Evolutionary conservation across 2,113 vertebrate species (phyloP), one percentile per base, ranked within the genome.

Genomic region (Rousettus leschenaultii): DNA sequence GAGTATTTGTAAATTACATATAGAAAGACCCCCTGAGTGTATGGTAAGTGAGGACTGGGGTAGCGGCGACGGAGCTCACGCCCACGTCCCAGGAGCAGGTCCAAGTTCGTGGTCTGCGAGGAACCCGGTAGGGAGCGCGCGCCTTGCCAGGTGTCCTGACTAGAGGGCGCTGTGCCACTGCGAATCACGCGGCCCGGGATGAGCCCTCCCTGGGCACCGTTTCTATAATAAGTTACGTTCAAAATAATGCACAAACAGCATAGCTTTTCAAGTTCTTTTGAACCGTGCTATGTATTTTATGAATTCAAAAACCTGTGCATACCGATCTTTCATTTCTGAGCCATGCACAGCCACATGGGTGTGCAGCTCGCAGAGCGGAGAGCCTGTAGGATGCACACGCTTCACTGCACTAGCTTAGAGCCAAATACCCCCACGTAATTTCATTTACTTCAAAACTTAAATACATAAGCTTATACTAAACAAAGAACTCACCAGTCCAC

Each of bases 81-180:
- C 57, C 96, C 74, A 33, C 22, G 74, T 87, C 57, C 30, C 80
- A 10, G 19, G 77, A 78, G 88, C 92, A 90, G 94, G 80, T 95
- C 92, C 96, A 94, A 96, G 96, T 97, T 90, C 92, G 59, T 73
- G 1, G 89, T 35, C 82, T 33, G 28, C 74, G 14, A 22, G 19
- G 40, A n/a, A 5, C 26, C 65, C 3, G 2, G 61, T 14, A 8
- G 13, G 55, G 70, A 90, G 28, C 48, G 78, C 85, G 90, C 75
- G 70, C 82, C 33, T 13, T 35, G 77, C 93, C 87, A 0, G 40
- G 35, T 2, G 74, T 13, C 48, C 59, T 16, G 13, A 51, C 97
- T 98, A 97, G 98, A 96, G 98, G 98, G 98, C 98, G 98, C 98
- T 98, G 96, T 96, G 92, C 89, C 86, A 70, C 94, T 83, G 95